Conservation (phyloP, 2,888 invertebrate genomes). For the Apoda limacodes region DNA sequence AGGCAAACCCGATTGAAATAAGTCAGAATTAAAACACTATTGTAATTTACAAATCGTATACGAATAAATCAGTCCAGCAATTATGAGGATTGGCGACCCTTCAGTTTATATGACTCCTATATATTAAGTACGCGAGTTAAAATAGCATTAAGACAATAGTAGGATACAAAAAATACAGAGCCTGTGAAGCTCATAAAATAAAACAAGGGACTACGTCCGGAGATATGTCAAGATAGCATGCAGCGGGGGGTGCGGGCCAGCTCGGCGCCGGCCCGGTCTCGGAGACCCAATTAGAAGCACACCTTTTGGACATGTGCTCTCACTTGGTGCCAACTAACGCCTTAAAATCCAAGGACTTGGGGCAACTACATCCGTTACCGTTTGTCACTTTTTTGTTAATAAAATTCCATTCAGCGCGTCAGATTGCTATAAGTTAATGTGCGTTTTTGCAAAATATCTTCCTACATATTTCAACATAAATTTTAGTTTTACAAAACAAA, state of each 20-base stretch:
- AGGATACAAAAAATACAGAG: slow-evolving; percentile 41
- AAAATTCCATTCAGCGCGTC: too few species aligned
- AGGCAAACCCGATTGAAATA: slow-evolving; percentile 9
- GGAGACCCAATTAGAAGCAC: slow-evolving; percentile 67
- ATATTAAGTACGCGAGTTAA: slow-evolving; percentile 49
- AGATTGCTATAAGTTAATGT: too few species aligned
- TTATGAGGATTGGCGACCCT: slow-evolving; percentile 39
- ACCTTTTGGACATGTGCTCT: slow-evolving; percentile 68
- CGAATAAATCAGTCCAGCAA: slow-evolving; percentile 27
- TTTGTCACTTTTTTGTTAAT: slow-evolving; percentile 45
- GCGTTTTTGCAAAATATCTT: too few species aligned
- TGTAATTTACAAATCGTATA: slow-evolving; percentile 23
- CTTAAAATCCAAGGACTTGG: slow-evolving; percentile 46
- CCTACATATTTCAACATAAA: too few species aligned
- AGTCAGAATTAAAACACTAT: slow-evolving; percentile 18
- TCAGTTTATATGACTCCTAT: slow-evolving; percentile 43
- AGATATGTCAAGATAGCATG: slow-evolving; percentile 67
- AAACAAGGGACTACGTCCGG: slow-evolving; percentile 64
- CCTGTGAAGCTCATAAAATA: slow-evolving; percentile 65
- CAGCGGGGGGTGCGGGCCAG: slow-evolving; percentile 47
- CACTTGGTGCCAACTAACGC: slow-evolving; percentile 53
- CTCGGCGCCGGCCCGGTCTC: slow-evolving; percentile 41
- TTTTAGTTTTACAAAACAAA: too few species aligned
- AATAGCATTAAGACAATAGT: slow-evolving; percentile 53
- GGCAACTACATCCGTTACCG: slow-evolving; percentile 52